phyloP scores from a whole-genome alignment of 2,113 vertebrate species.

The Orthochromis malagaraziensis region DNA sequence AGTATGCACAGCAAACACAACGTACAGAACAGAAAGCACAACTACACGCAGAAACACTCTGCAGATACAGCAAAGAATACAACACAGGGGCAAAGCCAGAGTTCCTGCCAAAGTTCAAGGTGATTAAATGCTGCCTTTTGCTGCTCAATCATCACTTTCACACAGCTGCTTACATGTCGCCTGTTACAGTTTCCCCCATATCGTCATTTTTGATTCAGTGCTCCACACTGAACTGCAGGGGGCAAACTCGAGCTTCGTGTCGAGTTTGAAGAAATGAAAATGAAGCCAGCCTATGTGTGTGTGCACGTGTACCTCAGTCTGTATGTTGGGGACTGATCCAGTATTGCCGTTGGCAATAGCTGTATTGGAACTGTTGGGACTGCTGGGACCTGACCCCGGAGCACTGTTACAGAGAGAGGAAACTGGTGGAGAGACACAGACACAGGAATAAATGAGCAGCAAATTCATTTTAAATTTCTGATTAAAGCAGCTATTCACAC shows the following conservation, averaged over 20 bases:
- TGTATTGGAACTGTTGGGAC: conserved; percentile 60
- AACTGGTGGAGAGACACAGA: conserved; percentile 21
- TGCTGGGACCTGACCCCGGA: conserved; percentile 65
- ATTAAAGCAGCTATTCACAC: neutral
- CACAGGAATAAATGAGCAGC: neutral
- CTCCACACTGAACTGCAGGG: neutral
- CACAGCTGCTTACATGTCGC: neutral
- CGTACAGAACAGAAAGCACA: neutral
- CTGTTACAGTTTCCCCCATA: neutral
- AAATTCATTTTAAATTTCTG: neutral
- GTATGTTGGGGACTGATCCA: conserved; percentile 63
- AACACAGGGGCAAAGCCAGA: neutral
- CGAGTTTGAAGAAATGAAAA: neutral
- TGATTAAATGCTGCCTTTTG: neutral
- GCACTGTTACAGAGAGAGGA: conserved; percentile 63
- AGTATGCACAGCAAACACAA: neutral
- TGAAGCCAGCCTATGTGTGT: neutral
- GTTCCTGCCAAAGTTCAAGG: neutral
- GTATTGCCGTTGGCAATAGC: conserved; percentile 63
- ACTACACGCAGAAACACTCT: neutral
- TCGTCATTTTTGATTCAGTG: neutral
- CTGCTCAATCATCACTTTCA: neutral
- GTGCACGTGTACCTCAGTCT: conserved; percentile 47
- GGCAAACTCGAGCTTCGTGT: neutral
- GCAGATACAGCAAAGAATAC: neutral